phyloP scores from a whole-genome alignment of 2,797 vertebrate genomes.

The Atherinosoma microstoma region DNA sequence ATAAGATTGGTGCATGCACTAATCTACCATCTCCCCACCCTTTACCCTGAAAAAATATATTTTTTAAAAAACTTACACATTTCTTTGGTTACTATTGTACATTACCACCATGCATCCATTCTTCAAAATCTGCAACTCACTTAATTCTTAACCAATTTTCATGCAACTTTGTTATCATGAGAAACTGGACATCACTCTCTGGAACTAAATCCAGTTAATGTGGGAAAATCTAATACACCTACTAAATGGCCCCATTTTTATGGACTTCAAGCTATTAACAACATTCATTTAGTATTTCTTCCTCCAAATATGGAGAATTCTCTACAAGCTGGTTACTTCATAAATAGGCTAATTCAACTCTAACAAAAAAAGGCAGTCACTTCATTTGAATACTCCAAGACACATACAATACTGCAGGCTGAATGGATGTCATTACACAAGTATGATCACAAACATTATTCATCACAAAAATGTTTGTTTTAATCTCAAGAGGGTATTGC shows the following conservation, averaged over 20 bases:
- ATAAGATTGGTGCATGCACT: neutral
- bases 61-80: neutral
- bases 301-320: neutral
- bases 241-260: neutral
- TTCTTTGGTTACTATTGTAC: neutral
- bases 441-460: neutral
- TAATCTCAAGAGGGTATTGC: neutral
- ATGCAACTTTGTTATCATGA: neutral
- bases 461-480: neutral
- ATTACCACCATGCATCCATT: neutral
- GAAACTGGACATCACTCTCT: neutral
- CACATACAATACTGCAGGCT: neutral
- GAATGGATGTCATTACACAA: neutral
- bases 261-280: neutral
- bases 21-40: neutral
- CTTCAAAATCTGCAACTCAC: neutral
- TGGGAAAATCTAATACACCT: neutral
- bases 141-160: neutral
- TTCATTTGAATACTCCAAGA: neutral
- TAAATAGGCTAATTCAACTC: neutral
- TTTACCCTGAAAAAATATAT: neutral
- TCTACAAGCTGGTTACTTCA: neutral
- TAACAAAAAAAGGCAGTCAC: neutral
- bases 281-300: neutral
- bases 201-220: constrained; percentile 1